Conservation (phyloP, 2,888 invertebrate species). For the Pterobdella sp. region DNA sequence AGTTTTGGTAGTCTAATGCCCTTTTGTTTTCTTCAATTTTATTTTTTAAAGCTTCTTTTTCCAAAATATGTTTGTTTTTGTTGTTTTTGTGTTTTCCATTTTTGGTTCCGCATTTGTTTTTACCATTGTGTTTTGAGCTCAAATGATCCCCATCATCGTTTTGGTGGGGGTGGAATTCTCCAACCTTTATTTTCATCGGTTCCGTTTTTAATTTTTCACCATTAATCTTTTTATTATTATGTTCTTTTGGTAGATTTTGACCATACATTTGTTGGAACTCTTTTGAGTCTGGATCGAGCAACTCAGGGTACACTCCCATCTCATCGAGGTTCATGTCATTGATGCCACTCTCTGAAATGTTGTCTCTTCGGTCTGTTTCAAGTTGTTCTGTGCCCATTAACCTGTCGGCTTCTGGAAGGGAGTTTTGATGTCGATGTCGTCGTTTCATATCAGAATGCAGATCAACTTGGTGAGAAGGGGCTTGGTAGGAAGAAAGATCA, state of each 20-base stretch:
- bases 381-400: neutral
- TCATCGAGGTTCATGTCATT: conserved; percentile 3
- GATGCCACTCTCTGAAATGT: conserved; percentile 9
- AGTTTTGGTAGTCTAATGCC: neutral
- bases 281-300: neutral
- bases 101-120: neutral
- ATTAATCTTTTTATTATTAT: neutral
- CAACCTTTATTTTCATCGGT: conserved; percentile 48
- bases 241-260: neutral
- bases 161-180: conserved; percentile 47
- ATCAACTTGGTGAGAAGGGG: neutral
- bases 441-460: neutral
- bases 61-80: conserved; percentile 33
- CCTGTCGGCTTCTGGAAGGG: neutral
- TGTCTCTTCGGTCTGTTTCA: neutral
- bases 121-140: neutral
- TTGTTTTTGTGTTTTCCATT: neutral
- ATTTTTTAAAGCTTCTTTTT: too few species aligned
- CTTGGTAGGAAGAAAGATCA: neutral
- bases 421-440: conserved; percentile 13
- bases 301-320: neutral
- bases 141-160: neutral
- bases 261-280: neutral
- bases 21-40: neutral
- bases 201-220: conserved; percentile 38